These are phyloP conservation scores for Brachionus rubens DNA, from an alignment of 1,140 invertebrate genomes.

Conservation along the genomic window DNA sequence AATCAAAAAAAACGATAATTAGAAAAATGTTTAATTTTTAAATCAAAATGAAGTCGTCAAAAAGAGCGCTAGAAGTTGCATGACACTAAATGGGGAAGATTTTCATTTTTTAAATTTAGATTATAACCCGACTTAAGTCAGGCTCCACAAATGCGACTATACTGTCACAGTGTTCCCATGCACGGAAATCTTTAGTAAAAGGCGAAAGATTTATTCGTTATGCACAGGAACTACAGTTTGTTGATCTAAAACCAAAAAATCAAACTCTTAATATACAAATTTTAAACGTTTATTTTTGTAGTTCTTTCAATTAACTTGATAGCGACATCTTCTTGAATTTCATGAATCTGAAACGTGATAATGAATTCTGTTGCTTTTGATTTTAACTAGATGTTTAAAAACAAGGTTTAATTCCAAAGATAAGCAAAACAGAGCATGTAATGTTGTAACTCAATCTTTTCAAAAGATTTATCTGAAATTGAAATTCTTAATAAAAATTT, in stretches of 20 bases:
- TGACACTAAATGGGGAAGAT: neutral
- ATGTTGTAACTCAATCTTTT: no score
- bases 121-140: constrained; percentile 5
- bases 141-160: constrained; percentile 43
- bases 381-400: no score
- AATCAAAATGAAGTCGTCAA: neutral
- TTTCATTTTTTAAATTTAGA: neutral
- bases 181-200: constrained; percentile 46
- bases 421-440: no score
- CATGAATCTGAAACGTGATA: no score
- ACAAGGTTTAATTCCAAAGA: no score
- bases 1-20: no score
- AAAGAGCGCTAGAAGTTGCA: no score
- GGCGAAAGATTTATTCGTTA: constrained; percentile 45
- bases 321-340: no score
- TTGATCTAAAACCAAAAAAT: neutral
- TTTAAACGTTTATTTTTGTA: neutral
- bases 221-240: constrained; percentile 35
- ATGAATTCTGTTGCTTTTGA: no score
- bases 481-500: no score
- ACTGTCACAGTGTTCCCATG: constrained; percentile 10
- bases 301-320: no score
- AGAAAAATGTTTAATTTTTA: neutral
- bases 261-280: neutral
- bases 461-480: no score